These are phyloP conservation scores for Diglossa brunneiventris DNA, from an alignment of 2,113 vertebrate genomes.

Conservation along the genomic window DNA sequence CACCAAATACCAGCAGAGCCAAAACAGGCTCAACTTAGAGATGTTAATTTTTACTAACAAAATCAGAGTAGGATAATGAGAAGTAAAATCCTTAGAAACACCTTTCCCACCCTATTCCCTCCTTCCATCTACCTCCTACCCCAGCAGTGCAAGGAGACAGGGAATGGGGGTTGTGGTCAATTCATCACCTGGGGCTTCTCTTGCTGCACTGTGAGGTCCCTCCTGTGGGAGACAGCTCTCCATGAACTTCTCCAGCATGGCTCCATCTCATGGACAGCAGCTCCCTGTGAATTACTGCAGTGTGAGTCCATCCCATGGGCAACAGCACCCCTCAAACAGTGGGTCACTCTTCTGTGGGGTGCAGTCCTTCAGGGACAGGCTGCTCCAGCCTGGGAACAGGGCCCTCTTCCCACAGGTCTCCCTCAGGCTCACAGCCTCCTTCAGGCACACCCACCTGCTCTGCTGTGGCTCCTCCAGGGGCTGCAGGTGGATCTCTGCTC, in stretches of 20 bases:
- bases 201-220: background rate
- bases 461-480: background rate
- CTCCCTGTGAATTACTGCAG: too few relatives aligned
- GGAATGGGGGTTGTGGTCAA: background rate
- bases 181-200: background rate
- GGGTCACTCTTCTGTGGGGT: background rate
- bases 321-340: accelerated
- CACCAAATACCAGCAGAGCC: accelerated
- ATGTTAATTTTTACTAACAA: background rate
- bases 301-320: accelerated
- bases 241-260: background rate
- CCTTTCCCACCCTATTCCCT: background rate
- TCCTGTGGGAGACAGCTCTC: background rate
- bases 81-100: background rate
- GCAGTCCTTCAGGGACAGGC: background rate
- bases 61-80: background rate
- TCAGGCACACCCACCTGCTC: background rate
- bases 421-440: background rate
- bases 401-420: background rate
- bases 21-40: background rate
- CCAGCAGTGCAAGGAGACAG: background rate
- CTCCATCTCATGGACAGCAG: too few relatives aligned
- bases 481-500: background rate
- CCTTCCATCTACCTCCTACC: background rate
- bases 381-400: background rate